phyloP scores from a whole-genome alignment of 37 sponge, comb jelly and placozoan genomes.

The Corticium candelabrum region DNA sequence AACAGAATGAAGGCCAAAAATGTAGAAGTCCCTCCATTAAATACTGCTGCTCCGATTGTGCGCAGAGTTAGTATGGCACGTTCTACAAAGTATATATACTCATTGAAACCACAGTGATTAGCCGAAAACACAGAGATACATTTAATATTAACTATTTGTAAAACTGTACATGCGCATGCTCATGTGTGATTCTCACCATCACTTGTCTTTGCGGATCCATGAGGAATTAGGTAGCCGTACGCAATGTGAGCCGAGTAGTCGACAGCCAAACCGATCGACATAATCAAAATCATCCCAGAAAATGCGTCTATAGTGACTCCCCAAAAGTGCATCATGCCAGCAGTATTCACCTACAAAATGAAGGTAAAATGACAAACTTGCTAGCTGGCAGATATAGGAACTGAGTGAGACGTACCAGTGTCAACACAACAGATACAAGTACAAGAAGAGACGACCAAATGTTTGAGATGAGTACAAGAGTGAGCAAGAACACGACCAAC shows the following conservation, averaged over 20 bases:
- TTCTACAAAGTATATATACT: slow-evolving; percentile 7
- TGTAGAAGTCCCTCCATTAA: slow-evolving; percentile 27
- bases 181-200: neutral
- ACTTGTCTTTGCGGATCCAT: slow-evolving; percentile 9
- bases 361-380: no score
- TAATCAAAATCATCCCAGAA: slow-evolving; percentile 14
- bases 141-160: neutral
- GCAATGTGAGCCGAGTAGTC: slow-evolving; percentile 34
- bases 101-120: no score
- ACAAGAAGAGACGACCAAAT: slow-evolving; percentile 15
- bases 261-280: slow-evolving; percentile 26
- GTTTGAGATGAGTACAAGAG: slow-evolving; percentile 22
- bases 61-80: slow-evolving; percentile 3
- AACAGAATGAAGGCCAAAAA: slow-evolving; percentile 30
- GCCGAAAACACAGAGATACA: no score
- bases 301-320: slow-evolving; percentile 22
- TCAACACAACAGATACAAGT: slow-evolving; percentile 11
- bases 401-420: slow-evolving; percentile 13
- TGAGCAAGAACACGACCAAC: slow-evolving; percentile 16
- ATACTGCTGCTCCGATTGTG: slow-evolving; percentile 18
- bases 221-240: slow-evolving; percentile 20
- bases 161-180: neutral
- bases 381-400: no score
- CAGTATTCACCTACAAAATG: slow-evolving; percentile 15
- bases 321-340: slow-evolving; percentile 26